Evolutionary conservation across 2,888 invertebrate species (phyloP).

Genomic region (Sinopyrophorus schimmeli): DNA sequence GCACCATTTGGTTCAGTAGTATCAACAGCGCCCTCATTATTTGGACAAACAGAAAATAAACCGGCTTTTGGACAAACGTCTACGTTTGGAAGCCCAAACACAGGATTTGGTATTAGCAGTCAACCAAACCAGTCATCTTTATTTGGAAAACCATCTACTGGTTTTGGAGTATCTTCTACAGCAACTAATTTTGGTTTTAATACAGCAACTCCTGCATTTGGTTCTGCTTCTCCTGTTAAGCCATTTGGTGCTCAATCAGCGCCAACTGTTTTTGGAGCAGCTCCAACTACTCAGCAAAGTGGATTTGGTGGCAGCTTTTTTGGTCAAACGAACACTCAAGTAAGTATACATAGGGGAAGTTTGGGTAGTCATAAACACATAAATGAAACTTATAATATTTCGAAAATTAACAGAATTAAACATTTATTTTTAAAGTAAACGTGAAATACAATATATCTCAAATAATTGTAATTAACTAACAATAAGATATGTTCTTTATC

Average conservation of each 20-base stretch:
- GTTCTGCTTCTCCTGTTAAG: slow-evolving; percentile 55
- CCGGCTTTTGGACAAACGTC: slow-evolving; percentile 46
- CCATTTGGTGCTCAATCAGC: slow-evolving; percentile 57
- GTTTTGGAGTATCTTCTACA: slow-evolving; percentile 63
- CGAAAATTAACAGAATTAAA: too few species aligned
- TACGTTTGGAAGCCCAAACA: slow-evolving; percentile 59
- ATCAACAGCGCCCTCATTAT: slow-evolving; percentile 55
- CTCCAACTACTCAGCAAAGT: slow-evolving; percentile 47
- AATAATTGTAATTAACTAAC: too few species aligned
- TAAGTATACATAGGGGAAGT: too few species aligned
- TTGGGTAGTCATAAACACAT: too few species aligned
- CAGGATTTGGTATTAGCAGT: slow-evolving; percentile 59
- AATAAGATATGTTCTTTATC: too few species aligned
- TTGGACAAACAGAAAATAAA: slow-evolving; percentile 65
- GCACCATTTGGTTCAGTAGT: slow-evolving; percentile 58
- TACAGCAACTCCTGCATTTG: slow-evolving; percentile 52
- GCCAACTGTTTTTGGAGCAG: slow-evolving; percentile 48
- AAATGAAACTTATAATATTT: too few species aligned
- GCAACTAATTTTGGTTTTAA: slow-evolving; percentile 53
- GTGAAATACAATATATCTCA: too few species aligned
- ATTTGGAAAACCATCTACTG: slow-evolving; percentile 68
- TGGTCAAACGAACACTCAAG: slow-evolving; percentile 44
- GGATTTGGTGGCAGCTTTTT: slow-evolving; percentile 47
- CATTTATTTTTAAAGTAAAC: too few species aligned
- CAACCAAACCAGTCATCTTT: slow-evolving; percentile 61